Evolutionary conservation across 2,888 invertebrate species (phyloP).

Genomic region (Diachrysia chrysitis): DNA sequence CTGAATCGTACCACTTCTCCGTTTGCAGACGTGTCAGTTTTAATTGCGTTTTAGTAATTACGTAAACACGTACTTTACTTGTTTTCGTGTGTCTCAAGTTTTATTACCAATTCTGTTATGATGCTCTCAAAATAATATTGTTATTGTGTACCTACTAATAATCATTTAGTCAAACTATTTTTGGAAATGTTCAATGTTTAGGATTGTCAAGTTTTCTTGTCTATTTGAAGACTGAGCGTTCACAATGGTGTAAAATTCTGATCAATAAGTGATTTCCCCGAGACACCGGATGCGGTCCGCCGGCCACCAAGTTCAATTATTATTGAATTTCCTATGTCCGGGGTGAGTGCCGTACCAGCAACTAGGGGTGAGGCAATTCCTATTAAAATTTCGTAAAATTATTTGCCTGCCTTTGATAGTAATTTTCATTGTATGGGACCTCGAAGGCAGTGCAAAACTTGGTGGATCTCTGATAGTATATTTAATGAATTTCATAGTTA

Average conservation of each 20-base stretch:
- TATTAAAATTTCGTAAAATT: constrained; percentile 55
- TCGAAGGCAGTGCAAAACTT: background rate
- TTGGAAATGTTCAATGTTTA: background rate
- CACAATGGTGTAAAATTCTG: constrained; percentile 68
- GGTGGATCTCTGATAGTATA: too few species aligned
- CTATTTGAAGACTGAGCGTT: constrained; percentile 39
- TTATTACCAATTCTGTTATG: constrained; percentile 30
- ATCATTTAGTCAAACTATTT: background rate
- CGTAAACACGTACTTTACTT: constrained; percentile 56
- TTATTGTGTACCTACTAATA: background rate
- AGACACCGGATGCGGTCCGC: constrained; percentile 83
- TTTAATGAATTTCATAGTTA: too few species aligned
- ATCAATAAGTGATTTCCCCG: constrained; percentile 82
- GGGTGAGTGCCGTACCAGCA: constrained; percentile 54
- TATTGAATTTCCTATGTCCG: constrained; percentile 83
- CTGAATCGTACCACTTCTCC: constrained; percentile 71
- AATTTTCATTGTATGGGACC: constrained; percentile 6
- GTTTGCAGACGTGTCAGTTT: constrained; percentile 73
- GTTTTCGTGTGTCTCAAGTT: constrained; percentile 37
- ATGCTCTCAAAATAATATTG: background rate
- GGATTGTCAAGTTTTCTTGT: constrained; percentile 24
- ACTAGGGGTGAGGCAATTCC: constrained; percentile 59
- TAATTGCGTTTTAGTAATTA: constrained; percentile 64
- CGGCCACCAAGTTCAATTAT: constrained; percentile 83
- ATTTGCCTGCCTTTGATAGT: constrained; percentile 33